Base-by-base conservation (phyloP, 2,797 vertebrate genomes). In the Propithecus deckenii region DNA sequence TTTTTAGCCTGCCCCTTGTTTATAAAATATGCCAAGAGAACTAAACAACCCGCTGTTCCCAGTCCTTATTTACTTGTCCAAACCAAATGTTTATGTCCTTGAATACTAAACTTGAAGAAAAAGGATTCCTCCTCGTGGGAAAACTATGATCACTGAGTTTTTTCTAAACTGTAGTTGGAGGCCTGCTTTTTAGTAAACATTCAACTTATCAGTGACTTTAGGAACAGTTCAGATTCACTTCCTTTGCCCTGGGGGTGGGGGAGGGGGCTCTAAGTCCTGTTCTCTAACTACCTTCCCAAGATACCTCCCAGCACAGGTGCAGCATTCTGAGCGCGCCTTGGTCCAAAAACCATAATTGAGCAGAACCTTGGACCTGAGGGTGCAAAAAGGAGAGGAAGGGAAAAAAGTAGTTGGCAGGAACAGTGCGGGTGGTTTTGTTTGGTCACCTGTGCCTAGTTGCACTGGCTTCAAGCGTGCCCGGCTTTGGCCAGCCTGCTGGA, bases 1-100 rank as follows among this genome's bases (percentile, higher is more conserved):
- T 96, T 96, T 94, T 89, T 89, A 91, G 94, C 71, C 71, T 96
- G 57, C 76, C 78, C 74, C 92, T 92, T 95, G 94, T 97, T 97
- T 98, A 95, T 97, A 98, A 97, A 97, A 97, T 86, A 97, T 88
- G 52, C 93, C 97, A 97, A 97, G 96, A 97, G 97, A 97, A 76
- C 72, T 84, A 96, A 97, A 96, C 17, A 71, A n/a, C 86, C 97
- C 23, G 0, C 93, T 71, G 79, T 95, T 97, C 94, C 84, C 98
- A 98, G 88, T 71, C 71, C 79, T 94, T 92, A 87, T 30, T 97
- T 97, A 92, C 2, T 97, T 97, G 86, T 98, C 96, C 91, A 98
- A 98, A 96, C 96, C 89, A 96, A 95, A 97, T 96, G 97, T 50
- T 97, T 97, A 95, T 94, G 97, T 87, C 96, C 93, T 89, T 97